Evolutionary conservation across 2,113 vertebrate species (phyloP).

Genomic region (Clarias batrachus): DNA sequence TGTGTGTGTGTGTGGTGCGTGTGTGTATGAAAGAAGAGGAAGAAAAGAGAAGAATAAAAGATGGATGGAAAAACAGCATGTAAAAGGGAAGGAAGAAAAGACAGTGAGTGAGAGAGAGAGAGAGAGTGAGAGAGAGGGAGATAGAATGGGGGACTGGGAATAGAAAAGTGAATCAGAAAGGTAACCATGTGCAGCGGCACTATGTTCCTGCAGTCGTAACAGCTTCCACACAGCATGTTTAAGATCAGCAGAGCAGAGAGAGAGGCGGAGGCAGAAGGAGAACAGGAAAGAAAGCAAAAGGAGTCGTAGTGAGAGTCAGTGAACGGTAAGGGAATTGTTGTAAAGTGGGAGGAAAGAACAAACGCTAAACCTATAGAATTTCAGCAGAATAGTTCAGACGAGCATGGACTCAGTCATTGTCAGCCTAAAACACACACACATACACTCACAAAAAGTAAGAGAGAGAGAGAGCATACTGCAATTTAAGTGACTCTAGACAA

Average conservation of each 20-base stretch:
- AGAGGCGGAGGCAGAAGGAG: constrained; percentile 37
- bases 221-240: constrained; percentile 52
- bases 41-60: background rate
- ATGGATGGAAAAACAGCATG: constrained; percentile 32
- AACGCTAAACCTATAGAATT: constrained; percentile 40
- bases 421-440: constrained; percentile 10
- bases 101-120: background rate
- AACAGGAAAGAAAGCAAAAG: constrained; percentile 49
- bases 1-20: background rate
- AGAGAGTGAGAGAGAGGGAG: constrained; percentile 38
- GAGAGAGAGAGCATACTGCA: no score
- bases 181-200: constrained; percentile 63
- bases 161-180: constrained; percentile 67
- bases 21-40: background rate
- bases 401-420: constrained; percentile 40
- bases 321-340: constrained; percentile 42
- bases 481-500: no score
- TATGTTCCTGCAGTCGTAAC: constrained; percentile 48
- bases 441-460: background rate
- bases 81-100: background rate
- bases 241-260: constrained; percentile 54
- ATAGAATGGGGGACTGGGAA: constrained; percentile 41
- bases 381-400: constrained; percentile 33
- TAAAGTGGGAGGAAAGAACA: constrained; percentile 33
- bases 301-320: constrained; percentile 45